Base-by-base conservation (phyloP, 2,888 invertebrate genomes). In the Pheosia gnoma region DNA sequence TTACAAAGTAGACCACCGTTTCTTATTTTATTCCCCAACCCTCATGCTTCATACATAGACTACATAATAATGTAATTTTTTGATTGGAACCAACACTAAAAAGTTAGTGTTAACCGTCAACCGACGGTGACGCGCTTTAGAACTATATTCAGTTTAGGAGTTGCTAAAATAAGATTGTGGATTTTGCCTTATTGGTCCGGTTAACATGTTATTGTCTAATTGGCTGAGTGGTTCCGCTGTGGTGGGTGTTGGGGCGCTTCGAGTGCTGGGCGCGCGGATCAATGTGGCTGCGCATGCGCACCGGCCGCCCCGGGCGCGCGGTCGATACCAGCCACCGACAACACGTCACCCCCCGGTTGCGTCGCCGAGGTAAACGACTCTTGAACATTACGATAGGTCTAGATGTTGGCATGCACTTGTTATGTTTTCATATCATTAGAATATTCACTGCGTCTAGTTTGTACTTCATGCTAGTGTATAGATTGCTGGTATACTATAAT, bases 381-480 rank as follows among this genome's bases (percentile, higher is more conserved):
- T 77, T 75, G 66, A 74, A 88, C 87, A 87, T 91, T 91, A 91
- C 81, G 85, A 90, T 91, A 91, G 91, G 91, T 91, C 90, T 90
- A 69, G 68, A 69, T 75, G 66, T 62, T 72, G 66, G 63, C 67
- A 67, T 63, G 70, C 65, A 36, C 39, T 74, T 68, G 66, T 74
- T 13, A 55, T 63, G 64, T 64, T 67, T 62, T 59, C 63, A 66
- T 66, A 67, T 59, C 60, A 62, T 66, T 71, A 63, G 61, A 60
- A 69, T 69, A 66, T 70, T 68, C 61, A 60, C 43, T 54, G 25
- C 51, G 25, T 5, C 11, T n/a, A 47, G 9, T 45, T 7, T 45
- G 8, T 8, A 9, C 43, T 45, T 45, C 9, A 45, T 45, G 9
- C 10, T 43, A 9, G 47, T 47, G n/a, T 11, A 11, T 47, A n/a